These are phyloP conservation scores for Enhydra lutris DNA, from an alignment of 2,113 vertebrate genomes.

Conservation along the genomic window DNA sequence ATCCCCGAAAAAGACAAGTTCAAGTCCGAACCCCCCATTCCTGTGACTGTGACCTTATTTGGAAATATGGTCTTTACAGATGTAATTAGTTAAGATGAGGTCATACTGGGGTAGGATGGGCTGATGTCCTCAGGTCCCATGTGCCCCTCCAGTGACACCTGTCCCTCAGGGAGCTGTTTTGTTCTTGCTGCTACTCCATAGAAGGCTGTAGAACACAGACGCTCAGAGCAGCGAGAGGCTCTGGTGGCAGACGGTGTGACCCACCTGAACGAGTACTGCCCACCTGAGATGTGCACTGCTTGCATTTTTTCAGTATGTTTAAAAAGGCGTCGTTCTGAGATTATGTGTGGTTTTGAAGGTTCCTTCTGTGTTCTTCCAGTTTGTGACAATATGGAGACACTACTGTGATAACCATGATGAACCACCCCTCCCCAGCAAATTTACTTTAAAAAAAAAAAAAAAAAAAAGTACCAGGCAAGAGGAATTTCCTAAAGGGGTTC, in stretches of 20 bases:
- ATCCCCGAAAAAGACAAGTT: not conserved
- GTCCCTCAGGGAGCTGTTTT: not conserved
- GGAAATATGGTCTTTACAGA: not conserved
- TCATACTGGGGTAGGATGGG: not conserved
- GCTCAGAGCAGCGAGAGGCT: not conserved
- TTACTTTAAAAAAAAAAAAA: not conserved
- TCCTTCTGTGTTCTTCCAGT: not conserved
- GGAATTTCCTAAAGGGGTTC: not conserved
- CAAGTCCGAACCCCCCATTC: not conserved
- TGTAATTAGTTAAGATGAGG: not conserved
- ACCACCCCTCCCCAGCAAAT: not conserved
- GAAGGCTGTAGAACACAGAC: not conserved
- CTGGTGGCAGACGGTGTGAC: too few species aligned
- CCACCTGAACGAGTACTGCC: not conserved
- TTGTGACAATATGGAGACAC: not conserved
- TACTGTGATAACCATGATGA: not conserved
- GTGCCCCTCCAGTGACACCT: not conserved
- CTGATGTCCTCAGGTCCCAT: too few species aligned
- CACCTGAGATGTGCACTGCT: not conserved
- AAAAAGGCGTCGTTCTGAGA: not conserved
- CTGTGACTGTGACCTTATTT: not conserved
- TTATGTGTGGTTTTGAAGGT: not conserved
- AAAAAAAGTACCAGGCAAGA: not conserved
- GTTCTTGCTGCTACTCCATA: accelerated
- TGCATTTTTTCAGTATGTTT: not conserved